Base-by-base conservation (phyloP, 2,888 invertebrate genomes). In the Melitaea athalia region DNA sequence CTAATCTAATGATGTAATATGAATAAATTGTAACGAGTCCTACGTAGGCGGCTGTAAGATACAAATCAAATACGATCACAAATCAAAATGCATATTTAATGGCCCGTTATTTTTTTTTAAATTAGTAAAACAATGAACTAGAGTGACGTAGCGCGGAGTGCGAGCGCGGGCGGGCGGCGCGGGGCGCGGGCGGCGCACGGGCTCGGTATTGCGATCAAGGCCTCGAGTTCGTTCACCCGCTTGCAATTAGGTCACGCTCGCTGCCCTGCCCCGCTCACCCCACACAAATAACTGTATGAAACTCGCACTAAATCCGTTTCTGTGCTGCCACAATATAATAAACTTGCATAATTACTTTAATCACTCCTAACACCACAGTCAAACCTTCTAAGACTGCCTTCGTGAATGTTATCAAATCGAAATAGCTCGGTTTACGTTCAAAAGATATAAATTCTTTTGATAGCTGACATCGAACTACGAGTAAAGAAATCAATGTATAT, bases 121-220 rank as follows among this genome's bases (percentile, higher is more conserved):
- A 33, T 33, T 33, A 33, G 33, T 33, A 33, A 5, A 33, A 86
- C 83, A 86, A 86, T 84, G 80, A 78, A 77, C 81, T 82, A 80
- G 81, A 83, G 76, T 76, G 72, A 73, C 73, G 75, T 70, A 71
- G 76, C 75, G 73, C 24, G 63, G 63, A 50, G 67, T 63, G 70
- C 64, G 65, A 62, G 78, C 64, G 77, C 67, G 72, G 78, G 33
- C 33, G 33, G n/a, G 57, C 15, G 33, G 57, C 38, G 31, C 64
- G 53, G 59, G 68, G 55, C 5, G 55, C 45, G 61, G 50, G 68
- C 50, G 64, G 78, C 53, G 77, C 66, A 70, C 76, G 60, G 69
- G 71, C 75, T 78, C 84, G 79, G 86, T 88, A 92, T 92, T 92
- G 92, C 92, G 92, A 92, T 91, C 92, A 92, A 92, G 92, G 92